Evolutionary conservation across 2,888 invertebrate genomes (phyloP).

Genomic region (Ashinkailepas kermadecensis): DNA sequence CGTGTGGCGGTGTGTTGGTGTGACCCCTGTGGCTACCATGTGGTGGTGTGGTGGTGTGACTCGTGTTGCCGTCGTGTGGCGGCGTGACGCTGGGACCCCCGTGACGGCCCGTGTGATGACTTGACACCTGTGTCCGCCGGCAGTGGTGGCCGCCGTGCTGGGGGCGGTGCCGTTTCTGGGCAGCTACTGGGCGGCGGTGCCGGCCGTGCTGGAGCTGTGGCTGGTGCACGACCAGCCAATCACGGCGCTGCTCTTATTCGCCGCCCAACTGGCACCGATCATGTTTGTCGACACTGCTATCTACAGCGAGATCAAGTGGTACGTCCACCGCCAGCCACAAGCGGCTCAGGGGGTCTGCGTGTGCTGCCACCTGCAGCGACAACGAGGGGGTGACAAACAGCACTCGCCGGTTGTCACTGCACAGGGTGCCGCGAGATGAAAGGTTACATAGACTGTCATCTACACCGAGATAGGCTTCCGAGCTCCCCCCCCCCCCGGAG

Average conservation of each 20-base stretch:
- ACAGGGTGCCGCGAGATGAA: not conserved
- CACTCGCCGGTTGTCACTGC: not conserved
- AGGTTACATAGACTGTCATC: not conserved
- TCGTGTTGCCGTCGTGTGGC: too few species aligned
- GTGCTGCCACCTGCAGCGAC: not conserved
- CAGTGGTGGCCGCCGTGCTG: constrained; percentile 80
- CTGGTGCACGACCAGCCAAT: constrained; percentile 76
- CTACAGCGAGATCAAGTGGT: constrained; percentile 96
- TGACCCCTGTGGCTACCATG: too few species aligned
- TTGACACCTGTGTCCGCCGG: constrained; percentile 35
- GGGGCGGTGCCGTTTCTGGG: constrained; percentile 87
- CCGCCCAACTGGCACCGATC: constrained; percentile 80
- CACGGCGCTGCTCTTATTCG: constrained; percentile 69
- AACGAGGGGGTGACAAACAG: not conserved
- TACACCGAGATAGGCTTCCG: not conserved
- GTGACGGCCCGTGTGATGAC: too few species aligned
- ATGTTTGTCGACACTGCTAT: constrained; percentile 91
- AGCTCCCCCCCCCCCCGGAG: not conserved
- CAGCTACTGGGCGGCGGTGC: constrained; percentile 89
- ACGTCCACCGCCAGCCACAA: constrained; percentile 38
- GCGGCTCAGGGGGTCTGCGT: not conserved
- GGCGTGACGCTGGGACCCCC: too few species aligned
- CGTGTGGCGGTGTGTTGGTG: too few species aligned
- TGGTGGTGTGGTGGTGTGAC: too few species aligned
- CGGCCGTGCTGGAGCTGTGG: constrained; percentile 92